phyloP scores from a whole-genome alignment of 92 coral and sea anemone genomes.

The Porites rus region DNA sequence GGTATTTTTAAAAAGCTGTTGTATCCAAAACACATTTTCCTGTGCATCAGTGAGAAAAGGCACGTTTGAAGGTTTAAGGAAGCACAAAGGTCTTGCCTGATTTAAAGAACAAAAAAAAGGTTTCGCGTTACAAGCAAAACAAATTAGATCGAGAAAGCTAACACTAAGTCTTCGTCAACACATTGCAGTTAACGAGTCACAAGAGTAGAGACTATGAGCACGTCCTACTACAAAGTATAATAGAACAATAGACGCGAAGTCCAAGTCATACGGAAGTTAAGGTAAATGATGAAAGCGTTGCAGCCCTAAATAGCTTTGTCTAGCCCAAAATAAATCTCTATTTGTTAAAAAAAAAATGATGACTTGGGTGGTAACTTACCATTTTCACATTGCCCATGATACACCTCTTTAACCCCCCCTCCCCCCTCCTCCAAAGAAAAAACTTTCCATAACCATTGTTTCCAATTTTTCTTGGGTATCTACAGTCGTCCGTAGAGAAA shows the following conservation, averaged over 20 bases:
- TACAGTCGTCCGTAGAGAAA: no score
- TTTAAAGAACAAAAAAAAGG: background rate
- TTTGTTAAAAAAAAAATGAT: no score
- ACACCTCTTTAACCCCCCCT: no score
- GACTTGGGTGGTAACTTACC: background rate
- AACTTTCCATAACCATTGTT: no score
- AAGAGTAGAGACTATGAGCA: background rate
- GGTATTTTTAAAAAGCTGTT: background rate
- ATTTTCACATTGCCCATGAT: no score
- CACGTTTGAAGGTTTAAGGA: background rate
- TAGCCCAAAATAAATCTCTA: conserved; percentile 37
- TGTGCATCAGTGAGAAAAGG: background rate
- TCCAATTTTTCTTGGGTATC: no score
- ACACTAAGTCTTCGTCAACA: background rate
- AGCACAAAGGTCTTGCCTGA: background rate
- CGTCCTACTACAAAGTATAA: no score
- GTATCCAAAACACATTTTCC: background rate
- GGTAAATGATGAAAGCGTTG: background rate
- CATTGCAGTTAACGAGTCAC: background rate
- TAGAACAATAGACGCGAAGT: background rate
- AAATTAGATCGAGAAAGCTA: background rate
- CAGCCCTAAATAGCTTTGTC: conserved; percentile 28
- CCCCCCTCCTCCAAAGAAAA: no score
- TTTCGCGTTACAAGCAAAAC: conserved; percentile 36
- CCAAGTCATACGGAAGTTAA: background rate